A percentile compares a stretch with the other conserved stretches of the same genome.
These are phyloP conservation scores for Xanthia togata DNA, from an alignment of 2,888 invertebrate species.

Conservation along the genomic window DNA sequence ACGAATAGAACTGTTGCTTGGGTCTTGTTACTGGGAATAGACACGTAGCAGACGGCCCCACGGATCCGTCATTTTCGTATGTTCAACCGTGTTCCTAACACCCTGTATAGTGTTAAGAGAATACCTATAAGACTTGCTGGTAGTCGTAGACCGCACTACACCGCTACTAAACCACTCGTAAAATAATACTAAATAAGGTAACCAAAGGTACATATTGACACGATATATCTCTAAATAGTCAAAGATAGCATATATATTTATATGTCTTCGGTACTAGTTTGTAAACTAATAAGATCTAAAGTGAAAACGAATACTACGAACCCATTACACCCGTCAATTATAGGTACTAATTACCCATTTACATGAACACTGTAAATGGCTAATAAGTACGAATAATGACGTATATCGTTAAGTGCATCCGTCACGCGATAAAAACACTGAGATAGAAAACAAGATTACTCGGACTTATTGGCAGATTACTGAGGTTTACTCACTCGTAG, in stretches of 20 bases:
- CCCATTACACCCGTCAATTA: constrained; percentile 59
- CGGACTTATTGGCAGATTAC: constrained; percentile 39
- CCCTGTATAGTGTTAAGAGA: not conserved
- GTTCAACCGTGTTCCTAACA: too few relatives aligned
- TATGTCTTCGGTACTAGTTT: constrained; percentile 16
- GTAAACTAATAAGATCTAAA: constrained; percentile 51
- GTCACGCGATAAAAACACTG: constrained; percentile 62
- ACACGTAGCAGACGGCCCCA: too few relatives aligned
- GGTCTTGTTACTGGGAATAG: too few relatives aligned
- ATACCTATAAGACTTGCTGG: not conserved
- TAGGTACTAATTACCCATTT: constrained; percentile 61
- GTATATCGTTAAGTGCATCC: constrained; percentile 65
- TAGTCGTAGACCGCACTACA: not conserved
- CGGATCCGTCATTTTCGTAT: too few relatives aligned
- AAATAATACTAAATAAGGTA: constrained; percentile 5
- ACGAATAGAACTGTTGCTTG: too few relatives aligned
- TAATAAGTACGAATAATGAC: constrained; percentile 70
- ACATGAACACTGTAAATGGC: constrained; percentile 68
- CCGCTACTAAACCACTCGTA: not conserved
- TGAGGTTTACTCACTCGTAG: constrained; percentile 16
- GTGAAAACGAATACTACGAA: constrained; percentile 70
- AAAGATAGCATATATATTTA: constrained; percentile 13
- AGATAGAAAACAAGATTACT: constrained; percentile 65
- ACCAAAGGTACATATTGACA: not conserved
- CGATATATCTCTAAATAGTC: not conserved